Evolutionary conservation across 2,113 vertebrate genomes (phyloP), one percentile per base, ranked within the genome.

Genomic region (Amblyopsis rosae): DNA sequence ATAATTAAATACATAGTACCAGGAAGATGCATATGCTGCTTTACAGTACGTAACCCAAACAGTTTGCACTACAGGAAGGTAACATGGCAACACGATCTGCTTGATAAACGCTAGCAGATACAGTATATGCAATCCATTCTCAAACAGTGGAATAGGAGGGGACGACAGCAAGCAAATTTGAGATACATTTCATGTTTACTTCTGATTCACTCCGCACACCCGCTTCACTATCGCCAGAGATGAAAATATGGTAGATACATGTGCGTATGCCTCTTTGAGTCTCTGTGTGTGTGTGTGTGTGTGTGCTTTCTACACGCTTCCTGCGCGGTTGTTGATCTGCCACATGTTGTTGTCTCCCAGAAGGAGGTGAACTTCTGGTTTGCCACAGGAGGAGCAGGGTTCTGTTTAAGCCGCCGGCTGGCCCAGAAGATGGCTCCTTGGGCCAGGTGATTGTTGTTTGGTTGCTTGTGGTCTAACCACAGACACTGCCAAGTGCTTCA

Each of bases 311-410:
- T 54, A 17, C 53, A 12, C 41, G n/a, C 5, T 64, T 60, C 16
- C 19, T 56, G 33, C 57, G 1, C 53, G 45, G 16, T 54, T 26
- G 26, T 46, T 75, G 48, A 26, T 58, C 56, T n/a, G 15, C 15
- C 32, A 9, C 76, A 12, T 81, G 66, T 55, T 86, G n/a, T 73
- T 73, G 46, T 72, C 19, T 8, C 7, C 47, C 81, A 98, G 96
- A 95, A 90, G 67, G 90, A 93, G 0, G 95, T 97, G 33, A 88
- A 0, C 53, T 98, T 98, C 91, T 98, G 96, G 96, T 98, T 98
- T 3, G 96, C 95, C 17, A 98, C 96, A 0, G 96, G 96, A 72
- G 96, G 96, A 3, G 96, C 96, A 0, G 96, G 96, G 1, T 98
- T 98, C 89, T 98, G 96, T 82, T 91, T 98, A 82, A 98, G 92